Base-by-base conservation (phyloP, 2,888 invertebrate species). In the Invenusta paracnida region DNA sequence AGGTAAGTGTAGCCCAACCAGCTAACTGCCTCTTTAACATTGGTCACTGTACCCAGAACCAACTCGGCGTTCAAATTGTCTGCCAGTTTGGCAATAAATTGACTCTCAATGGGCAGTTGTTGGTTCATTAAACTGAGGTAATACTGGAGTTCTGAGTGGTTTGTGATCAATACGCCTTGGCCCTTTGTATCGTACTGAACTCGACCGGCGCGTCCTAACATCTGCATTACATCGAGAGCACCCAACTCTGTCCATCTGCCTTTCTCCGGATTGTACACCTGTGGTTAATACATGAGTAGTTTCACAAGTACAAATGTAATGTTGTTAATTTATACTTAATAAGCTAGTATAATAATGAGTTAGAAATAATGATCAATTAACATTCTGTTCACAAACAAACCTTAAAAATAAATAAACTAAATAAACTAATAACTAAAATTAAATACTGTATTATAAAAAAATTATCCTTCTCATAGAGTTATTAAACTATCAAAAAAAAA, bases 151-250 rank as follows among this genome's bases (percentile, higher is more conserved):
- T 99, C 99, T 87, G 96, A 96, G 92, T 99, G 98, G 91, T 99
- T 98, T 0, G 99, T 99, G 85, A 99, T 97, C 48, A 99, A 93
- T 89, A 99, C 98, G 86, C 99, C 93, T 92, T 96, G 96, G 87
- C 97, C 99, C 92, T 98, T 97, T 0, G 96, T 96, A 90, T 99
- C 99, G 91, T 98, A 99, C 92, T 98, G 97, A 0, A 99, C 99
- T 27, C 99, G 93, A 87, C 99, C 99, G 83, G 99, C 99, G 89
- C 99, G 93, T 86, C 99, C 99, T 90, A 99, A 92, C 98, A 99
- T 99, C 92, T 94, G 98, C 87, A 99, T 93, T 23, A 99, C 98
- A 92, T 99, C 99, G 29, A 99, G 92, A 0, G 98, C 98, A 0
- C 98, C 96, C 83, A 99, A 92, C 92, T 99, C 99, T 0, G 96